phyloP scores from a whole-genome alignment of 2,797 vertebrate genomes.

The Atherinosoma microstoma region DNA sequence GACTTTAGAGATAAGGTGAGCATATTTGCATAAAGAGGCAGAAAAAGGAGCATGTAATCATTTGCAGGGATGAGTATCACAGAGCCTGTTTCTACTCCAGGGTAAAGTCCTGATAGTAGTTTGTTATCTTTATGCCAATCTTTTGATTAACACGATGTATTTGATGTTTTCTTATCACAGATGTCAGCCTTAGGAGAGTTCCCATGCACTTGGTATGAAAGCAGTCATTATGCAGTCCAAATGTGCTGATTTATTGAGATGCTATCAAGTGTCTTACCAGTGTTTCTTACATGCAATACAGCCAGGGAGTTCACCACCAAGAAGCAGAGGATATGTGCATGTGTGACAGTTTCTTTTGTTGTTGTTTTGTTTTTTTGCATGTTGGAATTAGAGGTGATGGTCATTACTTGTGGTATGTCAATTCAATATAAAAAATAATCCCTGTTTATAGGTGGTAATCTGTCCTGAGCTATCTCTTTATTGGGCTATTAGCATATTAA shows the following conservation, averaged over 20 bases:
- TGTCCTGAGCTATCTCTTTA: not conserved
- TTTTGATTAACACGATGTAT: slow-evolving; percentile 46
- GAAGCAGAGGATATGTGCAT: not conserved
- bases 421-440: not conserved
- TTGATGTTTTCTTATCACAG: slow-evolving; percentile 63
- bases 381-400: not conserved
- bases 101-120: slow-evolving; percentile 43
- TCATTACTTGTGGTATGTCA: not conserved
- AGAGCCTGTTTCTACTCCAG: slow-evolving; percentile 41
- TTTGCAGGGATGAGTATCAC: slow-evolving; percentile 50
- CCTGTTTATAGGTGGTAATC: not conserved
- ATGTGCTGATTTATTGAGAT: slow-evolving; percentile 61
- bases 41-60: slow-evolving; percentile 58
- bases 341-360: not conserved
- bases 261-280: slow-evolving; percentile 36
- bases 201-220: slow-evolving; percentile 37
- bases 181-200: slow-evolving; percentile 58
- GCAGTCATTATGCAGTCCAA: slow-evolving; percentile 52
- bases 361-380: not conserved
- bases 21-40: slow-evolving; percentile 74
- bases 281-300: slow-evolving; percentile 34
- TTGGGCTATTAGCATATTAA: not conserved
- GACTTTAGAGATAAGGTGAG: slow-evolving; percentile 62
- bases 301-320: slow-evolving; percentile 24
- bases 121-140: slow-evolving; percentile 53